phyloP scores from a whole-genome alignment of 1,140 invertebrate species.

The Hyles vespertilio region DNA sequence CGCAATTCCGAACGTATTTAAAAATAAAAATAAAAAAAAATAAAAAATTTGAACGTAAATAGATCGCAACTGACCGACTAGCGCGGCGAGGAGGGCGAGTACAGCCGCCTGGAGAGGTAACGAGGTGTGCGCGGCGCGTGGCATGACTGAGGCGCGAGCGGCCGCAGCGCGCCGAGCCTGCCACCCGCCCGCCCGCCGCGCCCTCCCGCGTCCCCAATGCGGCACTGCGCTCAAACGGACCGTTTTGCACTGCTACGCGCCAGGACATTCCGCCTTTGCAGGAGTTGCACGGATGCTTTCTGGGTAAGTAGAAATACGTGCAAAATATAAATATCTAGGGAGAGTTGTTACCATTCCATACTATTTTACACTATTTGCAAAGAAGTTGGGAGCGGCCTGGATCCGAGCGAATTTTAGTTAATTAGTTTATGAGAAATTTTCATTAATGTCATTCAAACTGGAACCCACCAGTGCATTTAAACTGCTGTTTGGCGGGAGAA shows the following conservation, averaged over 20 bases:
- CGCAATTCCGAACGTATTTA: no score
- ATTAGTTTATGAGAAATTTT: no score
- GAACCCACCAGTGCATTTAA: no score
- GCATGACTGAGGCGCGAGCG: conserved; percentile 41
- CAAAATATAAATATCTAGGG: no score
- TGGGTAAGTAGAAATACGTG: no score
- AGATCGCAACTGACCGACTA: conserved; percentile 53
- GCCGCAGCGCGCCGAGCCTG: conserved; percentile 31
- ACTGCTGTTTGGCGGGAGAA: no score
- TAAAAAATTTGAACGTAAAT: conserved; percentile 11
- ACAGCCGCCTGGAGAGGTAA: conserved; percentile 24
- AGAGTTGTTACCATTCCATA: no score
- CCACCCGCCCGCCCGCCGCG: conserved; percentile 29
- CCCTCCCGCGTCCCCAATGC: conserved; percentile 64
- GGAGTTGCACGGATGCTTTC: no score
- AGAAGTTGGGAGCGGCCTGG: no score
- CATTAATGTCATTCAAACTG: no score
- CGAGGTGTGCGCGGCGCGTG: conserved; percentile 25
- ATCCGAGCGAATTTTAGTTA: no score
- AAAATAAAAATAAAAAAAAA: neutral
- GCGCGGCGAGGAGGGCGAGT: conserved; percentile 38
- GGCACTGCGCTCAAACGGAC: conserved; percentile 52
- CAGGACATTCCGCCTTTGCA: neutral
- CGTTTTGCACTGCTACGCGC: neutral
- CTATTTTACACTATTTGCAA: no score